Conservation (phyloP, 2,113 vertebrate genomes). For the Maylandia zebra region DNA sequence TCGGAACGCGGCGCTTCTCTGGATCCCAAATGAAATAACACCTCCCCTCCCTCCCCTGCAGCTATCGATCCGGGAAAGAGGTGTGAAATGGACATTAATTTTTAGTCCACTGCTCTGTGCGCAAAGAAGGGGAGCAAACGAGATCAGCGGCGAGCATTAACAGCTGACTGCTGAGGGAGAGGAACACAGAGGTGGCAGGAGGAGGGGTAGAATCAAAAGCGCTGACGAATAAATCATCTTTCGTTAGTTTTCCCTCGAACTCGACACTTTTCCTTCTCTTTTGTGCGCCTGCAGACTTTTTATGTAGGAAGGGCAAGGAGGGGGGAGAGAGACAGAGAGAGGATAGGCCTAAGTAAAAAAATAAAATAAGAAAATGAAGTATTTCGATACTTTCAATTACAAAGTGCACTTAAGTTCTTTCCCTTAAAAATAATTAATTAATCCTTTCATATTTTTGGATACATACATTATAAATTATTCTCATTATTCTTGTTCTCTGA, state of each 20-base stretch:
- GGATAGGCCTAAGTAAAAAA: not conserved
- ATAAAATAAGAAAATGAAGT: not conserved
- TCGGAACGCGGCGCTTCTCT: conserved; percentile 75
- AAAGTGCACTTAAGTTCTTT: not conserved
- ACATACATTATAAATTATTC: not conserved
- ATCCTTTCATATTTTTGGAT: not conserved
- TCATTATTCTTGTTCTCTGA: not conserved
- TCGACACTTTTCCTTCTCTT: conserved; percentile 9
- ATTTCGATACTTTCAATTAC: not conserved
- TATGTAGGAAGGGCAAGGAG: not conserved
- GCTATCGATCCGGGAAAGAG: conserved; percentile 83
- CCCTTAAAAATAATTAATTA: not conserved
- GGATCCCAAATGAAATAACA: conserved; percentile 91
- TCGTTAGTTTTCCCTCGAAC: conserved; percentile 25
- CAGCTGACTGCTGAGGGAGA: conserved; percentile 90
- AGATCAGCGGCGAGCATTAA: conserved; percentile 97
- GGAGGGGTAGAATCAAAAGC: not conserved
- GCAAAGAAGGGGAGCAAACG: conserved; percentile 64
- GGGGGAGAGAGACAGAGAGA: not conserved
- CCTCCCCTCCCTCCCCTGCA: conserved; percentile 50
- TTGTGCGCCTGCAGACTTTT: not conserved
- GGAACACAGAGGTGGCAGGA: not conserved
- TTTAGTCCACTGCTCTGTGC: conserved; percentile 95
- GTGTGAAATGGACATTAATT: conserved; percentile 97
- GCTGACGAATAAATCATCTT: conserved; percentile 58